Base-by-base conservation (phyloP, 2,888 invertebrate species). In the Tanypteryx hageni region DNA sequence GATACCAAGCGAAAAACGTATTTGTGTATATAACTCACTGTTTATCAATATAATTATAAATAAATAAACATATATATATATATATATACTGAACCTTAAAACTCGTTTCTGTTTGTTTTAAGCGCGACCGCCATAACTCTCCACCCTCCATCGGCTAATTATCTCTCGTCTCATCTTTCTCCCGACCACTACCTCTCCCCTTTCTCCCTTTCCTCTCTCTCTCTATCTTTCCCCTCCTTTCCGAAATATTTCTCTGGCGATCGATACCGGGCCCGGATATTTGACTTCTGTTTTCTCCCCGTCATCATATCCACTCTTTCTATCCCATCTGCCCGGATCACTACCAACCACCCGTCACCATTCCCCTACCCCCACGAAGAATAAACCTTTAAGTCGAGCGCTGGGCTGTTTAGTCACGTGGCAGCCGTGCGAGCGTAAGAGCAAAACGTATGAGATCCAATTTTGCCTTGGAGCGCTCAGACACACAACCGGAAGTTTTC, bases 401-500 rank as follows among this genome's bases (percentile, higher is more conserved):
- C 13, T 9, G 68, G 68, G 18, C 68, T 68, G 18, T n/a, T 68
- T 22, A 22, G 27, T 76, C 76, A 27, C 76, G 76, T 76, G 76
- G 76, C 27, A 76, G 22, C 76, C 27, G 76, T 76, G 76, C 22
- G 22, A 22, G 22, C 68, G 68, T 68, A 22, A 68, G n/a, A 22
- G 68, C 76, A 27, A 13, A 27, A 27, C 13, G 61, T 61, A 76
- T 76, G 76, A 76, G 76, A 76, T 76, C 76, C 76, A 76, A 76
- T 76, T 76, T 76, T 76, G 10, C 76, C 76, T 27, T 8, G 76
- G 22, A 27, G 76, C 76, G 76, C 22, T 76, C 22, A 76, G 13
- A 27, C 76, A 27, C 76, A 76, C 76, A 76, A 22, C 22, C 76
- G 27, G 27, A 76, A 76, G 76, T 76, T 76, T 76, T 76, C 16